phyloP scores from a whole-genome alignment of 1,140 invertebrate species.

The Himalopsyche phryganea region DNA sequence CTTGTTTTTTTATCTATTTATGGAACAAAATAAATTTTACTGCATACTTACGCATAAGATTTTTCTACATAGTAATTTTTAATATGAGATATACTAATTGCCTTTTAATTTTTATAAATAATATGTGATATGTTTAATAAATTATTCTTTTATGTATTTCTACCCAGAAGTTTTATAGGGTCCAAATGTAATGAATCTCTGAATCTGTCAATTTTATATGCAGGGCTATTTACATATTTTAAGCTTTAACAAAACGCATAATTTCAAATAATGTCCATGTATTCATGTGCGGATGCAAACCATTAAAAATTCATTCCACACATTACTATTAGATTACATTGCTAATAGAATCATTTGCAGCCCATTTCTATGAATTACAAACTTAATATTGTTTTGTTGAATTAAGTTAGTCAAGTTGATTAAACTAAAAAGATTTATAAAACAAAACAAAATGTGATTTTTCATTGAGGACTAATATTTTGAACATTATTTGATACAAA shows the following conservation, averaged over 20 bases:
- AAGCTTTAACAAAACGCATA: not conserved
- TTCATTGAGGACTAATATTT: too few relatives aligned
- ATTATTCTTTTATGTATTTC: slow-evolving; percentile 25
- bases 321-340: too few relatives aligned
- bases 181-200: slow-evolving; percentile 11
- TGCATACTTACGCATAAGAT: slow-evolving; percentile 22
- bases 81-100: slow-evolving; percentile 30
- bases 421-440: too few relatives aligned
- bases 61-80: slow-evolving; percentile 24
- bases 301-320: too few relatives aligned
- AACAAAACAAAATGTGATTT: too few relatives aligned
- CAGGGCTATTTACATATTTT: not conserved
- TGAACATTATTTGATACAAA: not conserved
- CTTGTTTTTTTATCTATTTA: slow-evolving; percentile 21
- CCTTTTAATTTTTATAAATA: slow-evolving; percentile 33
- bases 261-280: not conserved
- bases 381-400: too few relatives aligned
- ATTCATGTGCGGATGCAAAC: not conserved
- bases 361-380: too few relatives aligned
- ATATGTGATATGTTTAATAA: slow-evolving; percentile 30
- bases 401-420: too few relatives aligned
- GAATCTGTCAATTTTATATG: slow-evolving; percentile 8
- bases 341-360: too few relatives aligned
- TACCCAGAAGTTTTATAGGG: slow-evolving; percentile 8
- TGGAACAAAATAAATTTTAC: slow-evolving; percentile 19